Percentiles rank a stretch among this genome's conserved stretches.
Conservation (phyloP, 1,140 invertebrate species). For the Penaeus chinensis region DNA sequence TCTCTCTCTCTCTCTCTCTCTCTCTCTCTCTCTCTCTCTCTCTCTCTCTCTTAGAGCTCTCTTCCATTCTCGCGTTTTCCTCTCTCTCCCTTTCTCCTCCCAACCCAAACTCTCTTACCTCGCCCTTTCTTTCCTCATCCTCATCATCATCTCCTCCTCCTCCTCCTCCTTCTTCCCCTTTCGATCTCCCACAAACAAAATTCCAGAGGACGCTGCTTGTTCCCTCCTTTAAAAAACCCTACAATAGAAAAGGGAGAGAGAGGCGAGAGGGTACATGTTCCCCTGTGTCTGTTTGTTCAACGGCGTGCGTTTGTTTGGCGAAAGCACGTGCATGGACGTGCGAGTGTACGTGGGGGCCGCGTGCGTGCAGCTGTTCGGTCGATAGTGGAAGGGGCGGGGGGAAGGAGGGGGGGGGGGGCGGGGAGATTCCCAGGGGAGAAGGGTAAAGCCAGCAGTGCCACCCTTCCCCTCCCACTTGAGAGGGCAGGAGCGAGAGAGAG, state of each 20-base stretch:
- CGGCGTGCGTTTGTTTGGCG: slow-evolving; percentile 22
- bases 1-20: neutral
- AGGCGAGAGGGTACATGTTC: neutral
- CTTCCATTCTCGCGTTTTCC: neutral
- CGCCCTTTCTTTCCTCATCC: neutral
- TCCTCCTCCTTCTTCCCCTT: neutral
- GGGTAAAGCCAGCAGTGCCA: neutral
- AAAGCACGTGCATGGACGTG: slow-evolving; percentile 6
- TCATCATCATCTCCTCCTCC: no score
- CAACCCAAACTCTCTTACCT: no score
- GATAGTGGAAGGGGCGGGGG: slow-evolving; percentile 26
- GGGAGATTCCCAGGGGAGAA: neutral
- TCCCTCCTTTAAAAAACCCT: neutral
- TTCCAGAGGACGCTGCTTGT: neutral
- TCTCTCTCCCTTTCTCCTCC: neutral
- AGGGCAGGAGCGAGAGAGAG: neutral
- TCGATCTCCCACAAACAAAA: neutral
- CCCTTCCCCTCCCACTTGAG: neutral
- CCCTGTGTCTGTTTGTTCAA: neutral
- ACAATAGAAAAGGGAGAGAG: neutral
- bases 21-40: neutral
- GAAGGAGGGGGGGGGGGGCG: neutral
- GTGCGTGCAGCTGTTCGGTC: slow-evolving; percentile 4
- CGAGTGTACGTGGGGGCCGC: neutral
- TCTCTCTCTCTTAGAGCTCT: neutral